Evolutionary conservation across 1,140 invertebrate genomes (phyloP), one percentile per base, ranked within the genome.

Genomic region (Nephotettix cincticeps): DNA sequence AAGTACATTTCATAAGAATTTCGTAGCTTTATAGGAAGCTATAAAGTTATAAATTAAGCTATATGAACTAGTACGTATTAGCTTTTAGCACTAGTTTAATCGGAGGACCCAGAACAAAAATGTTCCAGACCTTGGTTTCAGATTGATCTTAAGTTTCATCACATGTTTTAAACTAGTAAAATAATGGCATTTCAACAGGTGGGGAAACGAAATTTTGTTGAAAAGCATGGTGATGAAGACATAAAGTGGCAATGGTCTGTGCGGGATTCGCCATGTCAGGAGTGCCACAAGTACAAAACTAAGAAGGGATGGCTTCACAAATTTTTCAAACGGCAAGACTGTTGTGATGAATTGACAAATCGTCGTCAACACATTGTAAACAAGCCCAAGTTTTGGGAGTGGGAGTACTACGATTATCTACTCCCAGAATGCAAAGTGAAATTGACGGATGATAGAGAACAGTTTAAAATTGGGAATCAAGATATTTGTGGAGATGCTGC

Each of bases 221-320:
- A 27, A 2, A 25, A 29, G 4, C 13, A 61, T 6, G 56, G 56
- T 4, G 56, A 61, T n/a, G 56, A 61, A 23, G 56, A 61, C 27
- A 61, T 61, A 25, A 61, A 61, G n/a, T 61, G 56, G 56, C 56
- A 61, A 25, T 61, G 56, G 56, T 25, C 21, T 11, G 56, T 61
- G 21, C 14, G 56, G 11, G 56, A 61, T 9, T 61, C 56, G 13
- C 56, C 56, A 1, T 61, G 56, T 29, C 21, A 11, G 21, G 21
- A 25, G n/a, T 61, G 56, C 23, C 25, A 61, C 56, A 25, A 27
- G 56, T 61, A 27, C 23, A 54, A 54, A 21, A n/a, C 6, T 1
- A 61, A 61, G n/a, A 61, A 28, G n/a, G 56, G 56, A 21, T 61
- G 21, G 23, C 27, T 61, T 6, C 1, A 14, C 4, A 27, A 27